Percentiles rank a stretch among this genome's conserved stretches.
phyloP scores from a whole-genome alignment of 2,888 invertebrate species.

The Ectobius pallidus region DNA sequence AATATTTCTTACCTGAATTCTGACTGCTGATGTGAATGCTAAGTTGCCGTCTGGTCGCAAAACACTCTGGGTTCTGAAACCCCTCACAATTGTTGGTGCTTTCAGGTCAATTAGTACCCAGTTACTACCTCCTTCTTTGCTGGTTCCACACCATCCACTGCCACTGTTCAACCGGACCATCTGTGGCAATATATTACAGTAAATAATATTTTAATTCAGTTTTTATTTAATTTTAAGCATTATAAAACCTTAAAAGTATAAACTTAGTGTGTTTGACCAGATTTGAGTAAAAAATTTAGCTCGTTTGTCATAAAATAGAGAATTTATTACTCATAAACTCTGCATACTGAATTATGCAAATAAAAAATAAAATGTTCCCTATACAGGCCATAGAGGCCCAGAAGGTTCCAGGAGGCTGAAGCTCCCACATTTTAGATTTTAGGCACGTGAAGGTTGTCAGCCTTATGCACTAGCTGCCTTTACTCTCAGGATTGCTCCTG shows the following conservation, averaged over 20 bases:
- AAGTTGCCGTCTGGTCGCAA: conserved; percentile 79
- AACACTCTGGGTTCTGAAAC: conserved; percentile 90
- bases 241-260: neutral
- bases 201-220: neutral
- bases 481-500: too few species aligned
- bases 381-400: too few species aligned
- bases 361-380: too few species aligned
- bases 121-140: conserved; percentile 83
- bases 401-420: too few species aligned
- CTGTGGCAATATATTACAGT: conserved; percentile 60
- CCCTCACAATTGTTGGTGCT: conserved; percentile 86
- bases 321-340: too few species aligned
- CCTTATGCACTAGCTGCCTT: too few species aligned
- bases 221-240: neutral
- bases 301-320: too few species aligned
- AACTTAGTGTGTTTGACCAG: neutral
- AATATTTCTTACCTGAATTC: conserved; percentile 62
- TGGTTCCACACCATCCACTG: conserved; percentile 90
- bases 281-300: neutral
- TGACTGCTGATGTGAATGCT: conserved; percentile 89
- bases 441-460: too few species aligned
- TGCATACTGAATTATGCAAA: too few species aligned
- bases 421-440: too few species aligned
- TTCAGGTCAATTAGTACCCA: conserved; percentile 88
- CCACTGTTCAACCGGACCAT: conserved; percentile 83